These are phyloP conservation scores for Atta cephalotes DNA, from an alignment of 1,140 invertebrate species.

Conservation along the genomic window DNA sequence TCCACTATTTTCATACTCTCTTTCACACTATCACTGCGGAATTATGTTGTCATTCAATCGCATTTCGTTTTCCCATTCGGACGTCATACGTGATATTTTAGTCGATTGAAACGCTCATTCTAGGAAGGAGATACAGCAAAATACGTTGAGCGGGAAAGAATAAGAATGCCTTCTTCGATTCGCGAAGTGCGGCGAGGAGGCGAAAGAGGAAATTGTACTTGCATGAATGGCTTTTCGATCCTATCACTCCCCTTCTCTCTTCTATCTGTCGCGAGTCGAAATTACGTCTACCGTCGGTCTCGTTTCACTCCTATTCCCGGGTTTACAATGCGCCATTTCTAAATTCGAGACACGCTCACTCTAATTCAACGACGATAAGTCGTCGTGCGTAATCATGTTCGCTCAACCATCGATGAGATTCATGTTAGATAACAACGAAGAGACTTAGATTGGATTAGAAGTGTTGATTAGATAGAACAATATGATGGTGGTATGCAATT, in stretches of 20 bases:
- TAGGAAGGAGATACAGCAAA: background rate
- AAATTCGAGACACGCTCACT: conserved; percentile 36
- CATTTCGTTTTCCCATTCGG: conserved; percentile 20
- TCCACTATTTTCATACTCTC: conserved; percentile 31
- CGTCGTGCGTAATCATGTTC: conserved; percentile 21
- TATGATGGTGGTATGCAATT: background rate
- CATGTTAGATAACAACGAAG: conserved; percentile 17
- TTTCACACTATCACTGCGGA: background rate
- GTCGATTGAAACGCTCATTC: conserved; percentile 19
- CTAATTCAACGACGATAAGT: conserved; percentile 50
- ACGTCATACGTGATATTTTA: conserved; percentile 41
- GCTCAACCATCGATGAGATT: conserved; percentile 25
- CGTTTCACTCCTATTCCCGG: conserved; percentile 15
- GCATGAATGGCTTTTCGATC: conserved; percentile 52
- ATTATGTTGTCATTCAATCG: conserved; percentile 42
- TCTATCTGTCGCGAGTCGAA: conserved; percentile 14
- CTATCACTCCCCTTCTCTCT: background rate
- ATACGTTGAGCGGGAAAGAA: conserved; percentile 30
- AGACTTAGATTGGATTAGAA: conserved; percentile 19
- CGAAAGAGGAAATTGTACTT: conserved; percentile 34
- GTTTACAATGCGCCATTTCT: conserved; percentile 16
- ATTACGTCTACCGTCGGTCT: conserved; percentile 26
- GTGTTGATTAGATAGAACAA: conserved; percentile 43
- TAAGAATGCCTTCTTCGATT: conserved; percentile 7
- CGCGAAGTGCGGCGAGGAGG: background rate